phyloP scores from a whole-genome alignment of 2,113 vertebrate genomes.

The Sphaerodactylus townsendi region DNA sequence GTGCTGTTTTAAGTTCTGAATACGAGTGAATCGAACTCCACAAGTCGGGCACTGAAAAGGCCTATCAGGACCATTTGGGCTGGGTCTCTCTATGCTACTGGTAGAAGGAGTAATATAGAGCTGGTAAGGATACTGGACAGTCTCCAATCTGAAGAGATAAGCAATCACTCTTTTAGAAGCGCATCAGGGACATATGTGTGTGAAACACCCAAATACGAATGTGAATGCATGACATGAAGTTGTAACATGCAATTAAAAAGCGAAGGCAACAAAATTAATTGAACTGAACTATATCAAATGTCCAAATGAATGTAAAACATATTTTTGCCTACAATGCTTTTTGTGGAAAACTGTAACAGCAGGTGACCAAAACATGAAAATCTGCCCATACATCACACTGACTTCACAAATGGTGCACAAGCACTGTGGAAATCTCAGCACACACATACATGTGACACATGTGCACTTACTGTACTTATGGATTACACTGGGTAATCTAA shows the following conservation, averaged over 20 bases:
- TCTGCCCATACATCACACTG: background rate
- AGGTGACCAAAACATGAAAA: background rate
- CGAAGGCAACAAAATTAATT: background rate
- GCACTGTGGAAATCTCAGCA: constrained; percentile 14
- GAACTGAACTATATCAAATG: background rate
- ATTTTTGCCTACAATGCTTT: background rate
- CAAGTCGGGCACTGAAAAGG: constrained; percentile 97
- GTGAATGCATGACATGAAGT: fast-evolving
- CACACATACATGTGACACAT: background rate
- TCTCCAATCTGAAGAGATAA: constrained; percentile 86
- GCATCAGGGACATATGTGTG: background rate
- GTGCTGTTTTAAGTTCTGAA: constrained; percentile 99
- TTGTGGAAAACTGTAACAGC: background rate
- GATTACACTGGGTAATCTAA: background rate
- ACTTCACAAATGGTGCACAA: background rate
- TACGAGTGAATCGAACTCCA: constrained; percentile 96
- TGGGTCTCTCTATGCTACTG: constrained; percentile 86
- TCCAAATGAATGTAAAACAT: background rate
- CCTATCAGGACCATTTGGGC: constrained; percentile 92
- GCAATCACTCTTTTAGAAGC: constrained; percentile 51
- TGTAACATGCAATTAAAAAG: background rate
- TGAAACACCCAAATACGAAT: background rate
- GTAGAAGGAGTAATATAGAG: constrained; percentile 96
- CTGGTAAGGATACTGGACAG: constrained; percentile 95
- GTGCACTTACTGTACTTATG: background rate